Evolutionary conservation across 2,888 invertebrate genomes (phyloP).

Genomic region (Erynnis tages): DNA sequence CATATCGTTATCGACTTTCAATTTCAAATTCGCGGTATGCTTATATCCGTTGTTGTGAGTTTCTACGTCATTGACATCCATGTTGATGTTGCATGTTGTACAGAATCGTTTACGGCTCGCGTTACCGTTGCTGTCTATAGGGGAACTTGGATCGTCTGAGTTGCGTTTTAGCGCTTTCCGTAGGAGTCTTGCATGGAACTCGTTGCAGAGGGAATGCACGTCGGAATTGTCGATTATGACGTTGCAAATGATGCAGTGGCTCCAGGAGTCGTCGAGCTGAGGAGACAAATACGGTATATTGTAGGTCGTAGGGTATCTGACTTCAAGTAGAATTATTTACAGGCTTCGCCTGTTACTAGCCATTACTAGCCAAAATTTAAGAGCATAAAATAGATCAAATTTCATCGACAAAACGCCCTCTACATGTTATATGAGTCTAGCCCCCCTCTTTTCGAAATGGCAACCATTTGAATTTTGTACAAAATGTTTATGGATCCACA

Average conservation of each 20-base stretch:
- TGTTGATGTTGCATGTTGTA: background rate
- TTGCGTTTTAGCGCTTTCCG: background rate
- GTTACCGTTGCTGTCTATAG: background rate
- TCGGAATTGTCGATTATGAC: slow-evolving; percentile 29
- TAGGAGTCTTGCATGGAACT: slow-evolving; percentile 1
- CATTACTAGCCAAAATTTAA: too few relatives aligned
- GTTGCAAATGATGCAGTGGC: slow-evolving; percentile 40
- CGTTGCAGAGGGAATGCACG: slow-evolving; percentile 25
- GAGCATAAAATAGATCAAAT: too few relatives aligned
- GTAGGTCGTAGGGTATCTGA: too few relatives aligned
- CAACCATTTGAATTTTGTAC: too few relatives aligned
- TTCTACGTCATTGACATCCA: background rate
- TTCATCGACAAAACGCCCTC: too few relatives aligned
- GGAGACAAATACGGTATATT: slow-evolving; percentile 29
- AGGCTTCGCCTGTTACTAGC: too few relatives aligned
- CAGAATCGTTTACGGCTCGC: background rate
- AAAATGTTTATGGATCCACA: too few relatives aligned
- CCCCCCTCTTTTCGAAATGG: too few relatives aligned
- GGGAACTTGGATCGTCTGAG: background rate
- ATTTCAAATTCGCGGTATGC: background rate
- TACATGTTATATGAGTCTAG: too few relatives aligned
- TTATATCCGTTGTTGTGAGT: background rate
- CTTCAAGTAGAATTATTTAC: too few relatives aligned
- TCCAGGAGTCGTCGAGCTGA: slow-evolving; percentile 34
- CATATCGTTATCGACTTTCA: too few relatives aligned